A percentile compares a stretch with the other conserved stretches of the same genome.
Conservation (phyloP, 2,797 vertebrate species). For the Lutjanus argentimaculatus region DNA sequence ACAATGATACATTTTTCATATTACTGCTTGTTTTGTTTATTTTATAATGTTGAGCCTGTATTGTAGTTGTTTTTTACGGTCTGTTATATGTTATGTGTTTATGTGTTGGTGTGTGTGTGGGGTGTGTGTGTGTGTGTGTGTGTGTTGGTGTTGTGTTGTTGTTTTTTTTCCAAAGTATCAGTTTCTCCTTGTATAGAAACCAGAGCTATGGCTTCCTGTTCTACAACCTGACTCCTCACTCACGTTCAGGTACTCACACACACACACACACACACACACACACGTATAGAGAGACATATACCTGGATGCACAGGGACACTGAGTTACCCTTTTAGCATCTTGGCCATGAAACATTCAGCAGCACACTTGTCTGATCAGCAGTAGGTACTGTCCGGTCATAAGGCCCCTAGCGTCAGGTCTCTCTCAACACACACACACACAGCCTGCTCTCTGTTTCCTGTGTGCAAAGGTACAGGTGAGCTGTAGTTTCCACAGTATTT, state of each 20-base stretch:
- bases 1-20: background rate
- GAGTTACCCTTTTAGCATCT: conserved; percentile 30
- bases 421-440: conserved; percentile 1
- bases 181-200: conserved; percentile 70
- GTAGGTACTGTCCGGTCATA: conserved; percentile 28
- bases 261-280: conserved; percentile 7
- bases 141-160: background rate
- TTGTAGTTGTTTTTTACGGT: conserved; percentile 9
- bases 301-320: background rate
- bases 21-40: background rate
- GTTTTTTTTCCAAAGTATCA: conserved; percentile 57
- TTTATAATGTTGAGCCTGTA: background rate
- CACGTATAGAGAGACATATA: background rate
- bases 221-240: conserved; percentile 68
- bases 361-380: conserved; percentile 50
- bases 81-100: conserved; percentile 25
- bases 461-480: conserved; percentile 25
- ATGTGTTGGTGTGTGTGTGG: background rate
- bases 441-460: conserved; percentile 8
- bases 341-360: conserved; percentile 73
- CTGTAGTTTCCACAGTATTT: conserved; percentile 58
- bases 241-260: conserved; percentile 26
- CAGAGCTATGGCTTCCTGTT: conserved; percentile 76
- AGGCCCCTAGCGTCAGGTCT: conserved; percentile 13
- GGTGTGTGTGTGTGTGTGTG: background rate